Evolutionary conservation across 2,113 vertebrate species (phyloP), one percentile per base, ranked within the genome.

Genomic region (Terrapene triunguis): DNA sequence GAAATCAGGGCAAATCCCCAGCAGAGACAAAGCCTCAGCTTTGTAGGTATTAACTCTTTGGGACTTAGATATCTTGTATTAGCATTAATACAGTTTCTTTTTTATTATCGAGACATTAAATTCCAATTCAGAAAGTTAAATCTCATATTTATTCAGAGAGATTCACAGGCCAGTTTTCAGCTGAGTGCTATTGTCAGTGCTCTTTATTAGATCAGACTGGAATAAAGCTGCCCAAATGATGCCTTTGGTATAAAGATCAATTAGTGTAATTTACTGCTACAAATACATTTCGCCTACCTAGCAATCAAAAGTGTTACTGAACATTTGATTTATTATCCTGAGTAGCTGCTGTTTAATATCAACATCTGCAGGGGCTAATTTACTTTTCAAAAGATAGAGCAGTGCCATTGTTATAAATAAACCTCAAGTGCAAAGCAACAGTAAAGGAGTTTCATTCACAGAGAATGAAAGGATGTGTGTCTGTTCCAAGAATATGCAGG

Each of bases 341-440:
- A 85, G 22, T 78, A 83, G 51, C 87, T 93, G 29, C 13, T 94
- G 4, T 84, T 96, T 93, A 79, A 85, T 54, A 82, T 82, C n/a
- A 93, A 87, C 25, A 85, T 92, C 48, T 91, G 2, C 51, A 95
- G 87, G 17, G 42, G 21, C 2, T 87, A 87, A 92, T 90, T 94
- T 96, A 35, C 35, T 79, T 97, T 95, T 94, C 51, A 54, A 88
- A 84, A 80, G 55, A 69, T n/a, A 84, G 87, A 90, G 22, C 7
- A 84, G n/a, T 51, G 17, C 11, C 48, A 48, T 35, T 89, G 21
- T 74, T 95, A 55, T 85, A 93, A 97, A 83, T 35, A 87, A 96
- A 55, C 27, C 80, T n/a, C 24, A 54, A 57, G 16, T 35, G 5
- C 57, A 78, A 79, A 94, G 62, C 19, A 86, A 19, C 29, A 89